phyloP scores from a whole-genome alignment of 2,888 invertebrate genomes.

The Odontocerum albicorne region DNA sequence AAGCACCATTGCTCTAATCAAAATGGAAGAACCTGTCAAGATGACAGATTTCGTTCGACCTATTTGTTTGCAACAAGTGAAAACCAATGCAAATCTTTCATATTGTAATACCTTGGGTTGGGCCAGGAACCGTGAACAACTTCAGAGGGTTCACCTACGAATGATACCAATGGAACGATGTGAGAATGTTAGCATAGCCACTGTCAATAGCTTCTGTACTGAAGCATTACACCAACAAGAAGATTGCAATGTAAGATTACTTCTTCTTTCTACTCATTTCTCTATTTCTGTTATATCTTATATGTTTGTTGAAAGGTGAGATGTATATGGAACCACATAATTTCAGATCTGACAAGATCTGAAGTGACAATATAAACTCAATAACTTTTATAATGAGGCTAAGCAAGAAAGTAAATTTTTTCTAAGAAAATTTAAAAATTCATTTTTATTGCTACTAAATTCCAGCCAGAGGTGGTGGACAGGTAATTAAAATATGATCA shows the following conservation, averaged over 20 bases:
- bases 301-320: no score
- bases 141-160: constrained; percentile 78
- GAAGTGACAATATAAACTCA: no score
- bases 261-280: no score
- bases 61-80: constrained; percentile 69
- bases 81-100: constrained; percentile 42
- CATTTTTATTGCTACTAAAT: no score
- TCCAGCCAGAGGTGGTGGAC: no score
- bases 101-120: constrained; percentile 85
- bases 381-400: no score
- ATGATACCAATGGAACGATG: constrained; percentile 78
- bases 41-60: constrained; percentile 84
- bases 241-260: constrained; percentile 82
- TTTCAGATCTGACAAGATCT: no score
- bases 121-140: constrained; percentile 80
- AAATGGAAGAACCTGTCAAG: constrained; percentile 72
- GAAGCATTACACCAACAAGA: constrained; percentile 77
- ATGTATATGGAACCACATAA: no score
- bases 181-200: constrained; percentile 83
- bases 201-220: constrained; percentile 80
- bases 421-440: no score
- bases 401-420: no score
- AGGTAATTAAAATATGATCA: no score
- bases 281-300: no score
- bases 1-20: constrained; percentile 79